Conservation (phyloP, 2,888 invertebrate species). For the Lasioglossum leucozonium region DNA sequence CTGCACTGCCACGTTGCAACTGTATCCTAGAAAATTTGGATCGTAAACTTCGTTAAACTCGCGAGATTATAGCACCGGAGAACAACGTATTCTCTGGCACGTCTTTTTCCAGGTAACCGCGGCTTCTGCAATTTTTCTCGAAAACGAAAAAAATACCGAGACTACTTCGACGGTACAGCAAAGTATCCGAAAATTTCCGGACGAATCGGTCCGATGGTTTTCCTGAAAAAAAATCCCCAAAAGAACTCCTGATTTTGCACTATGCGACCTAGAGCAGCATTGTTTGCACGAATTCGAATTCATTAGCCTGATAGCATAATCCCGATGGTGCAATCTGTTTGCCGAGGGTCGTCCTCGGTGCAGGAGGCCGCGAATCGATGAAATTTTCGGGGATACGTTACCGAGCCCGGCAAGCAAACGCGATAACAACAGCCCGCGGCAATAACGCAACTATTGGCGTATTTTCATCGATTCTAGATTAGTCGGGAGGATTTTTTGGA, state of each 20-base stretch:
- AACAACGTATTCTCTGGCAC: neutral
- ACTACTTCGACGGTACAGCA: neutral
- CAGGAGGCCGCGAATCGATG: neutral
- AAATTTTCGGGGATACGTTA: conserved; percentile 4
- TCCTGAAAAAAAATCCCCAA: neutral
- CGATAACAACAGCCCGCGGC: neutral
- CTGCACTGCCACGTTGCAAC: neutral
- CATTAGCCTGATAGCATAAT: conserved; percentile 17
- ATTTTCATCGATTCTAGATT: neutral
- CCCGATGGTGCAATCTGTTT: conserved; percentile 1
- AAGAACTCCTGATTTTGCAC: neutral
- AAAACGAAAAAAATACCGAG: neutral
- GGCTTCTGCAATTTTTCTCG: neutral
- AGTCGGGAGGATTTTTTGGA: neutral
- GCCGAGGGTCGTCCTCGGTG: neutral
- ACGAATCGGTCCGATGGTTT: neutral
- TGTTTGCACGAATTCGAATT: conserved; percentile 23
- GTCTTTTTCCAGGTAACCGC: neutral
- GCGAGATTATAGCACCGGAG: neutral
- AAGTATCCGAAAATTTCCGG: neutral
- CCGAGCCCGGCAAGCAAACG: neutral
- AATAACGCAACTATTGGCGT: neutral
- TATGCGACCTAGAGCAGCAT: neutral
- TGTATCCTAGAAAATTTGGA: neutral
- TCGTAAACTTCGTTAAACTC: neutral